These are phyloP conservation scores for Pluvianellus socialis DNA, from an alignment of 2,113 vertebrate species.

Conservation along the genomic window DNA sequence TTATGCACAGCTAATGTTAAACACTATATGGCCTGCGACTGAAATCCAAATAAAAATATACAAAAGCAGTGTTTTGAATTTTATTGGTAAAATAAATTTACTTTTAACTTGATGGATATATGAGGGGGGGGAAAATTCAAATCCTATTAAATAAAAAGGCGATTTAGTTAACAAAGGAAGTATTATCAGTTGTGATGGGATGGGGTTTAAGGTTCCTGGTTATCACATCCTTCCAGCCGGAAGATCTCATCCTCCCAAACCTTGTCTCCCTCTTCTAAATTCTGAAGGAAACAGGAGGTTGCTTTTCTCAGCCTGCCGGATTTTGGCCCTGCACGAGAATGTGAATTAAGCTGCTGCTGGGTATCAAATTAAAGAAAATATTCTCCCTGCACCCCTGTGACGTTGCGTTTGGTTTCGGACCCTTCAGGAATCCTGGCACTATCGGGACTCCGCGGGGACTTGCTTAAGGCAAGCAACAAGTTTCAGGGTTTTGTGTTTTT, in stretches of 20 bases:
- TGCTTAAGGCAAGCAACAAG: neutral
- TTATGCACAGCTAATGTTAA: neutral
- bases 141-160: neutral
- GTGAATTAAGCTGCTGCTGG: neutral
- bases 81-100: neutral
- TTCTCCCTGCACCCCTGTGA: neutral
- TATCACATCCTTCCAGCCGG: neutral
- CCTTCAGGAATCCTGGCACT: neutral
- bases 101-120: constrained; percentile 1
- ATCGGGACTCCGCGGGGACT: neutral
- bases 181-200: neutral
- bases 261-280: neutral
- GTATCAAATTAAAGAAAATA: neutral
- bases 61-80: neutral
- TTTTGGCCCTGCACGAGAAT: neutral
- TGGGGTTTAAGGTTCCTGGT: neutral
- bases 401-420: neutral
- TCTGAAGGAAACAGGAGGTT: neutral
- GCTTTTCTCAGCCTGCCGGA: neutral
- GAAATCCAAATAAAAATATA: neutral
- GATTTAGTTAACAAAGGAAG: neutral
- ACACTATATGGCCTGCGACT: neutral
- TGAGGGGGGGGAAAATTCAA: neutral
- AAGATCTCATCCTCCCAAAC: neutral
- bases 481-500: accelerated